phyloP scores from a whole-genome alignment of 2,797 vertebrate genomes.

The Calcarius lapponicus region DNA sequence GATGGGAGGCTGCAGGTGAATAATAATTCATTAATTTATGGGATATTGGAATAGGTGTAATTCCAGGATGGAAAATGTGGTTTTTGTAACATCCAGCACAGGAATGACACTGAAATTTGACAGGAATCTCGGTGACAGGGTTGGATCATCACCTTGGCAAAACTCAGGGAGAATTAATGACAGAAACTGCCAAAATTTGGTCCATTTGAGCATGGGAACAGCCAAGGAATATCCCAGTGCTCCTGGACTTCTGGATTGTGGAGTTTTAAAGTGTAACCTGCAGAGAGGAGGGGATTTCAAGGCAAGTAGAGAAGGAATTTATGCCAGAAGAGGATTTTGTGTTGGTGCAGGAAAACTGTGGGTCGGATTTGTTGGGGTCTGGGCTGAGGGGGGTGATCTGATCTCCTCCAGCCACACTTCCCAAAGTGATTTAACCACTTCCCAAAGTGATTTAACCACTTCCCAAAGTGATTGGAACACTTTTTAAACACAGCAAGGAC shows the following conservation, averaged over 20 bases:
- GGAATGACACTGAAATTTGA: not conserved
- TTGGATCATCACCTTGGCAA: not conserved
- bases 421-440: not conserved
- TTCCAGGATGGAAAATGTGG: not conserved
- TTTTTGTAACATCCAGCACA: not conserved
- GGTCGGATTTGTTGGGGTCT: not conserved
- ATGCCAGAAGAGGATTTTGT: not conserved
- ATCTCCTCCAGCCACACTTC: not conserved
- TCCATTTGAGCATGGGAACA: not conserved
- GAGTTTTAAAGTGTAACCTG: not conserved
- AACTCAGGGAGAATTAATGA: not conserved
- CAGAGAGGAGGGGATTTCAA: not conserved
- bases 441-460: not conserved
- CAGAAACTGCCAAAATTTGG: not conserved
- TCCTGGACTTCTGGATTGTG: not conserved
- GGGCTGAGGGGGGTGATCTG: not conserved
- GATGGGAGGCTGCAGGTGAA: not conserved
- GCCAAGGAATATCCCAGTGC: not conserved
- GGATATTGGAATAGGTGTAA: not conserved
- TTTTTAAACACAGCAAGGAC: not conserved
- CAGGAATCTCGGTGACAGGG: not conserved
- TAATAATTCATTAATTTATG: not conserved
- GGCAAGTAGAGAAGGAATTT: rapidly evolving
- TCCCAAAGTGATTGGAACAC: not conserved
- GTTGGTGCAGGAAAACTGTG: not conserved